Evolutionary conservation across 2,113 vertebrate genomes (phyloP), one percentile per base, ranked within the genome.

Genomic region (Macaca mulatta): DNA sequence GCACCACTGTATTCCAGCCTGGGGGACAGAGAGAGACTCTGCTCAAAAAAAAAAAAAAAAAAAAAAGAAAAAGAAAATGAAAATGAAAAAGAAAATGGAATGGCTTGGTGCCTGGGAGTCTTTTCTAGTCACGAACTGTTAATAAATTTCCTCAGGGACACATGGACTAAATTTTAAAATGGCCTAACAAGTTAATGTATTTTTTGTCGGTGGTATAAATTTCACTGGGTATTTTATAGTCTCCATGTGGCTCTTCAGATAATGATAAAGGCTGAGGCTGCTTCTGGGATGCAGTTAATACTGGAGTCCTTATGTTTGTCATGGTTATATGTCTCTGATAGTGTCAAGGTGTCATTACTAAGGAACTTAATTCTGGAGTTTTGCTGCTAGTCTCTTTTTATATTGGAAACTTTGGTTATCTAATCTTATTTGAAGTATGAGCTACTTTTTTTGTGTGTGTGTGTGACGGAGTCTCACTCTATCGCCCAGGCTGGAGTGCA

Each of bases 161-260:
- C 14, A 13, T 74, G 93, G 72, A 45, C 52, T 92, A 69, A 50
- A 88, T 59, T 96, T 96, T 87, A 22, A 89, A 95, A 50, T 81
- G 64, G 43, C 45, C 57, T 77, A 80, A 90, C 55, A 52, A 81
- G 80, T 70, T 92, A 84, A 79, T 72, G 59, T 67, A 45, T 27
- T 77, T 72, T 96, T 93, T 83, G 50, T 94, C 40, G 55, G 8
- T 38, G 2, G 16, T 59, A 75, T 85, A 86, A 86, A 91, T 82
- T 35, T 93, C n/a, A 64, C 9, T 75, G 72, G 3, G 59, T 75
- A 75, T 85, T 93, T 95, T 82, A 61, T 75, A 35, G 74, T 89
- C 67, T 95, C 80, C 8, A 11, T 75, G 77, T 85, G 67, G 25
- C 88, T 86, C 8, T 86, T 77, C 75, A 52, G 57, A 74, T 85